These are phyloP conservation scores for Brachionus angularis DNA, from an alignment of 1,140 invertebrate species.

Conservation along the genomic window DNA sequence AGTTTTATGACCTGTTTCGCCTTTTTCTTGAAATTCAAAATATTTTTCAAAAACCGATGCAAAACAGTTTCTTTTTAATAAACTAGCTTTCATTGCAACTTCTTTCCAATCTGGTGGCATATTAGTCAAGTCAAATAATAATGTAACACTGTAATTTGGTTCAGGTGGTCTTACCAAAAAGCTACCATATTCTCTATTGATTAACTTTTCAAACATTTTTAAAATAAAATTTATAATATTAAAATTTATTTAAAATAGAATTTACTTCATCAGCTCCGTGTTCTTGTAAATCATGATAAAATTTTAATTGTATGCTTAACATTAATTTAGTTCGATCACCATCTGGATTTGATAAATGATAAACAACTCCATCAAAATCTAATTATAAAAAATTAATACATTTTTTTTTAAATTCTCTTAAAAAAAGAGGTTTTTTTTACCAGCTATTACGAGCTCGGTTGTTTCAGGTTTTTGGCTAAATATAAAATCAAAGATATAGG, in stretches of 20 bases:
- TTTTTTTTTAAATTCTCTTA: too few relatives aligned
- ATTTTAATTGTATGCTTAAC: constrained; percentile 96
- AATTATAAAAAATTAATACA: too few relatives aligned
- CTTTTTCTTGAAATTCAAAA: constrained; percentile 88
- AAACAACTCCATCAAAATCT: constrained; percentile 98
- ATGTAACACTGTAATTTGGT: constrained; percentile 83
- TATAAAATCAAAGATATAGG: constrained; percentile 54
- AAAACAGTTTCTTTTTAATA: constrained; percentile 96
- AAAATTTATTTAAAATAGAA: not conserved
- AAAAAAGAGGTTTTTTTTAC: too few relatives aligned
- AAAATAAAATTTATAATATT: not conserved
- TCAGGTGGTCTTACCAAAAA: constrained; percentile 61
- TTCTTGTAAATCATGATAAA: constrained; percentile 95
- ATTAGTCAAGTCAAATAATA: constrained; percentile 86
- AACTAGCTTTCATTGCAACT: constrained; percentile 81
- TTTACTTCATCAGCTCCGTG: constrained; percentile 86
- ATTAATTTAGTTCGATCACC: constrained; percentile 92
- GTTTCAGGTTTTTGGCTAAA: constrained; percentile 85
- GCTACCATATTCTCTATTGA: constrained; percentile 82
- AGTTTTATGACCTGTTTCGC: constrained; percentile 68
- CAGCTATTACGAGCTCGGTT: constrained; percentile 78
- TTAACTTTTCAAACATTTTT: constrained; percentile 60
- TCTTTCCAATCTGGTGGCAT: constrained; percentile 82
- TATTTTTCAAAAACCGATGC: constrained; percentile 99
- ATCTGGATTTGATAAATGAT: constrained; percentile 94